These are phyloP conservation scores for Heliothis peltigera DNA, from an alignment of 2,888 invertebrate species.

Conservation along the genomic window DNA sequence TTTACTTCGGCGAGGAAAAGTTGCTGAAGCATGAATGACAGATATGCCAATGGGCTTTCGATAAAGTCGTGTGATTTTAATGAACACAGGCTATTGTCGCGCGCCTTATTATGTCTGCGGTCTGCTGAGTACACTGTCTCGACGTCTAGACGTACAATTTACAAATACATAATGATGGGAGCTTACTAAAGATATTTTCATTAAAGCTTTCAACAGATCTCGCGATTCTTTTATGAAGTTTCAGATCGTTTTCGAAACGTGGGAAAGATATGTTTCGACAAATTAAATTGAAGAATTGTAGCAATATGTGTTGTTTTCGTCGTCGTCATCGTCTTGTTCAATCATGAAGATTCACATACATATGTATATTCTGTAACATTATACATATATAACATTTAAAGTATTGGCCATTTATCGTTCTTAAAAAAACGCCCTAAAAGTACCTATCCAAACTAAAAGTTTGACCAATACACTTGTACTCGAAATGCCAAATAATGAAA, in stretches of 20 bases:
- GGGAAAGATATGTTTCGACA: conserved; percentile 17
- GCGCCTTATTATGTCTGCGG: conserved; percentile 42
- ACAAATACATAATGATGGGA: conserved; percentile 33
- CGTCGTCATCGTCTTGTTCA: background rate
- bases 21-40: conserved; percentile 22
- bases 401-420: background rate
- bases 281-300: background rate
- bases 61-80: conserved; percentile 47
- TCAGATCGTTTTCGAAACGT: conserved; percentile 2
- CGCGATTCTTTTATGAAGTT: conserved; percentile 17
- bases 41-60: conserved; percentile 31
- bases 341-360: background rate
- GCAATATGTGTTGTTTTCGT: background rate
- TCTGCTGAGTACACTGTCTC: conserved; percentile 39
- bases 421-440: background rate
- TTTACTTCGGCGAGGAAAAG: conserved; percentile 15
- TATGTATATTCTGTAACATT: too few relatives aligned
- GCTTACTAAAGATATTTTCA: conserved; percentile 30
- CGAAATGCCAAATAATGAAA: conserved; percentile 34
- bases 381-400: background rate
- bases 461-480: conserved; percentile 7
- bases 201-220: conserved; percentile 29
- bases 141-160: conserved; percentile 58
- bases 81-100: conserved; percentile 38
- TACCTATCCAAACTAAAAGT: conserved; percentile 4